Evolutionary conservation across 2,797 vertebrate genomes (phyloP).

Genomic region (Onychomys leucogaster): DNA sequence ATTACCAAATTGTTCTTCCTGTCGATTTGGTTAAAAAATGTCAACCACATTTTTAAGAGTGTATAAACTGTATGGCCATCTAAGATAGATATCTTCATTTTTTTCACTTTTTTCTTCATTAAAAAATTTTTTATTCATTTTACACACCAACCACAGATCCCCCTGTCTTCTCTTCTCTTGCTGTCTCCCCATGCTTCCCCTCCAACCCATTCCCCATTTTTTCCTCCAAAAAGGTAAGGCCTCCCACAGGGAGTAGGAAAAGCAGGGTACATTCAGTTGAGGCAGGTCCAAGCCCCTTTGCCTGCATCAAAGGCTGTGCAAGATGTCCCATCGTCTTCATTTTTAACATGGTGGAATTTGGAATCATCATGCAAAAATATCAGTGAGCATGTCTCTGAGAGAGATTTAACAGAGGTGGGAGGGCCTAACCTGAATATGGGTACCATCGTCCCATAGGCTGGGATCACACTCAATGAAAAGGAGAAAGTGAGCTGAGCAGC

Average conservation of each 20-base stretch:
- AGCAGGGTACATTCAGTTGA: no score
- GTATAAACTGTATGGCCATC: not conserved
- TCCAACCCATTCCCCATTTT: no score
- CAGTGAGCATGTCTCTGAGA: not conserved
- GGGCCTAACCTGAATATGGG: not conserved
- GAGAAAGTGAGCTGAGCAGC: not conserved
- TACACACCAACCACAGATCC: no score
- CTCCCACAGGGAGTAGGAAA: no score
- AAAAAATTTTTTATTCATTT: no score
- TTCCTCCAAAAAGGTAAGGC: no score
- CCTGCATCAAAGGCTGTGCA: no score
- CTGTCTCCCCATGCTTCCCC: no score
- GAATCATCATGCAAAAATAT: not conserved
- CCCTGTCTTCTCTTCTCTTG: no score
- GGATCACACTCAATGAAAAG: not conserved
- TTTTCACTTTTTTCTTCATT: no score
- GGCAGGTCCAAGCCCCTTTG: no score
- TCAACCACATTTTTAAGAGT: not conserved
- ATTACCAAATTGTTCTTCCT: not conserved
- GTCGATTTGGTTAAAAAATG: slow-evolving; percentile 47
- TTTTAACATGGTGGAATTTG: not conserved
- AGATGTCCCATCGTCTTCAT: no score
- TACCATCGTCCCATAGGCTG: not conserved
- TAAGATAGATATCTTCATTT: not conserved
- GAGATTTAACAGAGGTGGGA: not conserved